These are phyloP conservation scores for Macrobrachium nipponense DNA, from an alignment of 1,140 invertebrate genomes.

Conservation along the genomic window DNA sequence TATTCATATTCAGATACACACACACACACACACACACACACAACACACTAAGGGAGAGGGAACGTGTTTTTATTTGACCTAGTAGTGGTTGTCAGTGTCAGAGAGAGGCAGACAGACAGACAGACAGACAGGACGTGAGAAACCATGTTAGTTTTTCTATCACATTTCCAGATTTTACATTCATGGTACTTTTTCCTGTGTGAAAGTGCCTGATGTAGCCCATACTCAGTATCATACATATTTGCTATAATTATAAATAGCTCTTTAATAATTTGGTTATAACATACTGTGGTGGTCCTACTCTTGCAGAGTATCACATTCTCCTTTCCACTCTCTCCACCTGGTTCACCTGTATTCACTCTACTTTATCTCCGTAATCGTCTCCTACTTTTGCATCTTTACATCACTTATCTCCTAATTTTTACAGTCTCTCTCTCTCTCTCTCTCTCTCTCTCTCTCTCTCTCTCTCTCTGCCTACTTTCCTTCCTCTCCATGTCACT, in stretches of 20 bases:
- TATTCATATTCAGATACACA: slow-evolving; percentile 4
- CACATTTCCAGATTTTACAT: too few relatives aligned
- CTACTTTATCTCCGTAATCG: background rate
- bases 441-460: background rate
- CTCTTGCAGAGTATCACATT: background rate
- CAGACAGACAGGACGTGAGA: too few relatives aligned
- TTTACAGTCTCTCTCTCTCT: too few relatives aligned
- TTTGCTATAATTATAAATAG: background rate
- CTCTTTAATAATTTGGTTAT: background rate
- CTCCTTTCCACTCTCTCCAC: too few relatives aligned
- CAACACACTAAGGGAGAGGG: background rate
- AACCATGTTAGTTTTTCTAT: background rate
- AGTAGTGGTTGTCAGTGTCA: too few relatives aligned
- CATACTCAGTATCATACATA: background rate
- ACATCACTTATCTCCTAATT: background rate
- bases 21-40: slow-evolving; percentile 24
- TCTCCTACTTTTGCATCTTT: background rate
- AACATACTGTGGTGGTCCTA: background rate
- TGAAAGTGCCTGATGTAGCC: too few relatives aligned
- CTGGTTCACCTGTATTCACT: background rate
- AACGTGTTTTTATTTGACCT: background rate
- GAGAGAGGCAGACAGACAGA: too few relatives aligned
- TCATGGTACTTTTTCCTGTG: too few relatives aligned
- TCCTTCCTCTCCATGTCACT: too few relatives aligned
- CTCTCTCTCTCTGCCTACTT: background rate